Conservation (phyloP, 2,113 vertebrate genomes). For the Solenodon paradoxus region DNA sequence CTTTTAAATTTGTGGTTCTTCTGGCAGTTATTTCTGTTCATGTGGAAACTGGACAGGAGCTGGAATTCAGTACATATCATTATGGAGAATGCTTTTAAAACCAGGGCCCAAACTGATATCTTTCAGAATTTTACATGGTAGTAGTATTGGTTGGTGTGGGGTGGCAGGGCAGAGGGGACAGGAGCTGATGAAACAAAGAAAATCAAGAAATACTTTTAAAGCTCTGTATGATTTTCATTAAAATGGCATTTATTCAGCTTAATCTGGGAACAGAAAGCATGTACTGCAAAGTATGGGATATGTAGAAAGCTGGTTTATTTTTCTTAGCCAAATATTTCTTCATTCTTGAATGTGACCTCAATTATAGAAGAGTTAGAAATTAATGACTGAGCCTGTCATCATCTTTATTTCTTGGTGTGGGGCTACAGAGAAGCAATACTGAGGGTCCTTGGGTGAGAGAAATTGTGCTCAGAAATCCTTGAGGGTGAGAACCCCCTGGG, state of each 20-base stretch:
- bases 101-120: not conserved
- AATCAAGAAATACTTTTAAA: not conserved
- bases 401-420: slow-evolving; percentile 1
- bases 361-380: slow-evolving; percentile 37
- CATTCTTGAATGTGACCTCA: slow-evolving; percentile 34
- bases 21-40: slow-evolving; percentile 38
- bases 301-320: slow-evolving; percentile 28
- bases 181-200: not conserved
- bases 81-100: not conserved
- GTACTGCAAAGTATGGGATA: not conserved
- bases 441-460: not conserved
- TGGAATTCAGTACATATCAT: not conserved
- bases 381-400: not conserved
- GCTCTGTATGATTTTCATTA: not conserved
- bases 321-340: slow-evolving; percentile 36
- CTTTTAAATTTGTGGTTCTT: slow-evolving; percentile 16
- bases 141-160: not conserved
- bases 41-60: not conserved
- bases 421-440: not conserved
- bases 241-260: slow-evolving; percentile 8
- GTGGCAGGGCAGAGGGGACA: not conserved
- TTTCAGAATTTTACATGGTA: not conserved
- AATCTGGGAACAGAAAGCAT: not conserved
- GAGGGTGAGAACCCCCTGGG: not conserved
- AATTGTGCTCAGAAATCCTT: not conserved